These are phyloP conservation scores for Triplophysa bombifrons DNA, from an alignment of 2,797 vertebrate species.

Conservation along the genomic window DNA sequence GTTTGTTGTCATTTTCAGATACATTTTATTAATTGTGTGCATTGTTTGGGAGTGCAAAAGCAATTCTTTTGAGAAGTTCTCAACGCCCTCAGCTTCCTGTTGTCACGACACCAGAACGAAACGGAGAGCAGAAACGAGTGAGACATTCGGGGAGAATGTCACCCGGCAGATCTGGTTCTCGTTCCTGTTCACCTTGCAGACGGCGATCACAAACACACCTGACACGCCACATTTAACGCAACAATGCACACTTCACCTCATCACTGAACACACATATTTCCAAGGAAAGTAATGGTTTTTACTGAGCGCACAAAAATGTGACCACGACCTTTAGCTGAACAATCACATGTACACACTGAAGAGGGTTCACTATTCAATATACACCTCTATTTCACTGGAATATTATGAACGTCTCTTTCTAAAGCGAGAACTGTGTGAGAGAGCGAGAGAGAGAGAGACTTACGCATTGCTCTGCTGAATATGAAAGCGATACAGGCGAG, in stretches of 20 bases:
- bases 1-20: too few relatives aligned
- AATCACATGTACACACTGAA: not conserved
- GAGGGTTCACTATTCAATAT: too few relatives aligned
- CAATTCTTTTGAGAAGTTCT: not conserved
- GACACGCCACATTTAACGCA: slow-evolving; percentile 23
- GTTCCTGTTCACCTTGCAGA: slow-evolving; percentile 1
- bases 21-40: not conserved
- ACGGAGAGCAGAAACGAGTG: not conserved
- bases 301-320: not conserved
- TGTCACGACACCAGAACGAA: not conserved
- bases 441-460: slow-evolving; percentile 1
- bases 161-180: slow-evolving; percentile 18
- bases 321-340: not conserved
- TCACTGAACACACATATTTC: not conserved
- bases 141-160: not conserved
- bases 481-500: not conserved
- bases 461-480: not conserved
- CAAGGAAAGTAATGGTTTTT: slow-evolving; percentile 21
- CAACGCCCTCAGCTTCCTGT: not conserved
- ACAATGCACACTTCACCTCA: slow-evolving; percentile 2
- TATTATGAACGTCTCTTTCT: too few relatives aligned
- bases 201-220: slow-evolving; percentile 13
- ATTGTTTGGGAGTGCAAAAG: not conserved
- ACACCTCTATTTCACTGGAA: too few relatives aligned
- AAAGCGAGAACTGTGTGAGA: not conserved